Evolutionary conservation across 2,888 invertebrate species (phyloP).

Genomic region (Drosophila sordidula): DNA sequence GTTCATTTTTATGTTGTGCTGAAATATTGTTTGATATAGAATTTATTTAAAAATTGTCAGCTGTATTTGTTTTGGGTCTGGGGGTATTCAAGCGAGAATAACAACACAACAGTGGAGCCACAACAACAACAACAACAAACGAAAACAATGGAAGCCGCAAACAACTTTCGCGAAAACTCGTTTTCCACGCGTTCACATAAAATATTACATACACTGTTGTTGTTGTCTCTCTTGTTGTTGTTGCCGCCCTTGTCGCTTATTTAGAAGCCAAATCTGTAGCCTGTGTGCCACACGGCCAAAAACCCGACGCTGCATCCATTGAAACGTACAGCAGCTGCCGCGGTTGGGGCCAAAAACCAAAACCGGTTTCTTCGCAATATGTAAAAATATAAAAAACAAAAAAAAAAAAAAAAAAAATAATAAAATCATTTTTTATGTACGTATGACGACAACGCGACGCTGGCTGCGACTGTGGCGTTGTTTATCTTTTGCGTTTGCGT

Average conservation of each 20-base stretch:
- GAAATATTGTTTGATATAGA: conserved; percentile 5
- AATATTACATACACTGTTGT: conserved; percentile 36
- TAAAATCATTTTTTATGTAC: conserved; percentile 4
- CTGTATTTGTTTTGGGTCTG: conserved; percentile 10
- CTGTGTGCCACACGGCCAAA: conserved; percentile 9
- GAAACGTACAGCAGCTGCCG: conserved; percentile 40
- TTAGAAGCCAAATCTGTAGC: conserved; percentile 59
- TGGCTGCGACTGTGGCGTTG: conserved; percentile 21
- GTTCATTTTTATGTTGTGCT: conserved; percentile 3
- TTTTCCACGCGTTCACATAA: conserved; percentile 74
- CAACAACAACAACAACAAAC: conserved; percentile 5
- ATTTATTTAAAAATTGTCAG: conserved; percentile 23
- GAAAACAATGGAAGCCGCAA: conserved; percentile 45
- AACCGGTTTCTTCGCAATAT: conserved; percentile 59
- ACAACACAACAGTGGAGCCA: conserved; percentile 21
- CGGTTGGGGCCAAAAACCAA: conserved; percentile 27
- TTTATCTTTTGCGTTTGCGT: conserved; percentile 25
- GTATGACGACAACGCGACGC: conserved; percentile 39
- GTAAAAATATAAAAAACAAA: conserved; percentile 20
- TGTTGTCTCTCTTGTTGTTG: conserved; percentile 37
- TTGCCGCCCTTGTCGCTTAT: conserved; percentile 55
- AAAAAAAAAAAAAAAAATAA: not conserved
- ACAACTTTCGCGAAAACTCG: conserved; percentile 78
- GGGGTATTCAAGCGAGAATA: conserved; percentile 28
- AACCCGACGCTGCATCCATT: conserved; percentile 59